phyloP scores from a whole-genome alignment of 1,140 invertebrate genomes.

The Parapsyche elsis region DNA sequence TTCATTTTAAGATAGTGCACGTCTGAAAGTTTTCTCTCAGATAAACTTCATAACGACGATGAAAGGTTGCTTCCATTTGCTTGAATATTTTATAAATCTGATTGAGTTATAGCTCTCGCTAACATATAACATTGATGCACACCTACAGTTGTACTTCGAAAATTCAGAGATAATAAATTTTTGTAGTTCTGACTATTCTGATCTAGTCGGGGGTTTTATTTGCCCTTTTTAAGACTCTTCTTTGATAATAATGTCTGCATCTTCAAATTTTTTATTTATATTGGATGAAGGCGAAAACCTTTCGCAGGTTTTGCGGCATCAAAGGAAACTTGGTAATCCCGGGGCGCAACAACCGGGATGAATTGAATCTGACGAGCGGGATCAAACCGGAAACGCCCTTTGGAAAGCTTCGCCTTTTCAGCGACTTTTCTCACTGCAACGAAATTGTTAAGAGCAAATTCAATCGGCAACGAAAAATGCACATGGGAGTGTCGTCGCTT shows the following conservation, averaged over 20 bases:
- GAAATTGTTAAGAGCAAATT: too few species aligned
- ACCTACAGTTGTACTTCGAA: too few species aligned
- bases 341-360: conserved; percentile 28
- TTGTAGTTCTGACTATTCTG: too few species aligned
- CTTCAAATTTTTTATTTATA: conserved; percentile 49
- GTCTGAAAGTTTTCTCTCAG: conserved; percentile 1
- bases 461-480: too few species aligned
- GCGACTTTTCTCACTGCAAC: too few species aligned
- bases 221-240: too few species aligned
- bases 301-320: conserved; percentile 38
- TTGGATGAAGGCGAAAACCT: background rate
- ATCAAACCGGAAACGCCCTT: conserved; percentile 10
- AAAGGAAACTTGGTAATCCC: conserved; percentile 43
- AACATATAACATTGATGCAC: too few species aligned
- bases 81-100: background rate
- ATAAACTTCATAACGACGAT: background rate
- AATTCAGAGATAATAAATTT: background rate
- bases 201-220: too few species aligned
- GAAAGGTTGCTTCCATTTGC: conserved; percentile 4
- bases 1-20: conserved; percentile 1
- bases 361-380: conserved; percentile 35
- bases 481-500: too few species aligned
- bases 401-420: too few species aligned
- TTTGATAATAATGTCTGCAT: conserved; percentile 43
- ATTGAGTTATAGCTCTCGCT: background rate